These are phyloP conservation scores for Yoshiicerus persimilis DNA, from an alignment of 1,140 invertebrate species.

Conservation along the genomic window DNA sequence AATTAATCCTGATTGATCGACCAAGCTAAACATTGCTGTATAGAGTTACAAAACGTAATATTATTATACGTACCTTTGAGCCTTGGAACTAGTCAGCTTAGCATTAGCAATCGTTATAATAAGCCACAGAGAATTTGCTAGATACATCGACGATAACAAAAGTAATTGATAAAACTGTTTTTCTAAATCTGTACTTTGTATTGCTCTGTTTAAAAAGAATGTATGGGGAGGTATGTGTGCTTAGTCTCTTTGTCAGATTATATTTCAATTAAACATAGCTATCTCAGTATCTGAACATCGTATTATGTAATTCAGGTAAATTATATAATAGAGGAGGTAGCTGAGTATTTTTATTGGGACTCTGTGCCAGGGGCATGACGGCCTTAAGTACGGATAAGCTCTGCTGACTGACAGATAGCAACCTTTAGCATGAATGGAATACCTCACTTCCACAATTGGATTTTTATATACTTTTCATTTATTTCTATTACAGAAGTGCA, in stretches of 20 bases:
- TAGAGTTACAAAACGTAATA: not conserved
- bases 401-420: not conserved
- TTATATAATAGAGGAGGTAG: not conserved
- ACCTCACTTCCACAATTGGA: not conserved
- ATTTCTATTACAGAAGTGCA: not conserved
- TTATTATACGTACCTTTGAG: not conserved
- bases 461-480: not conserved
- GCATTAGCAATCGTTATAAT: not conserved
- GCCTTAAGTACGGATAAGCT: not conserved
- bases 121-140: not conserved
- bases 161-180: not conserved
- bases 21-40: not conserved
- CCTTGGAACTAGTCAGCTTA: not conserved
- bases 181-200: not conserved
- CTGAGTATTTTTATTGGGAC: not conserved
- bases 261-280: not conserved
- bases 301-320: not conserved
- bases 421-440: not conserved
- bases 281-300: not conserved
- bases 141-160: not conserved
- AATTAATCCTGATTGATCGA: conserved; percentile 17
- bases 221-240: not conserved
- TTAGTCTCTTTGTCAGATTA: not conserved
- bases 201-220: no score
- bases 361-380: not conserved